Conservation (phyloP, 2,113 vertebrate species). For the Machaerirhynchus nigripectus region DNA sequence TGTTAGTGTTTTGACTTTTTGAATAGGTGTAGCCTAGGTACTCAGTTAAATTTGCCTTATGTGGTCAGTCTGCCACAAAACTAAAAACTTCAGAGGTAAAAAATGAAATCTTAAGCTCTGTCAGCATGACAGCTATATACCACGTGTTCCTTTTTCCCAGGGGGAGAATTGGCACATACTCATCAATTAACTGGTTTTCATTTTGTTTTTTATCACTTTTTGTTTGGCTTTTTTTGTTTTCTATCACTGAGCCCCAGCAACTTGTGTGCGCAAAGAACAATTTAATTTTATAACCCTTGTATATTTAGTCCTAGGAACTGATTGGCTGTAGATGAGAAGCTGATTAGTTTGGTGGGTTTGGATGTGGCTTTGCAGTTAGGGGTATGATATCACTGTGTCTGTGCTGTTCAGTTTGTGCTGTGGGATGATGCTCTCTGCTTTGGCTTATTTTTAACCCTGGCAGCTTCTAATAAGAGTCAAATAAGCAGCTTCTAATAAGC, state of each 20-base stretch:
- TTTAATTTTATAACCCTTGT: background rate
- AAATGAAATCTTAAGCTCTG: background rate
- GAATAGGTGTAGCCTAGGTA: background rate
- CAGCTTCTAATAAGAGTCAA: conserved; percentile 19
- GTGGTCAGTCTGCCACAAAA: background rate
- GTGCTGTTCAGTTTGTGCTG: background rate
- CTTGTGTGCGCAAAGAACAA: background rate
- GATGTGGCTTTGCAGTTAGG: background rate
- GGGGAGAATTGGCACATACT: background rate
- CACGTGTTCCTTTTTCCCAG: background rate
- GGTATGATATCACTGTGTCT: background rate
- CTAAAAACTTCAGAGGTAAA: background rate
- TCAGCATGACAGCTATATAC: background rate
- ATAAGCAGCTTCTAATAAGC: conserved; percentile 45
- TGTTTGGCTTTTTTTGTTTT: background rate
- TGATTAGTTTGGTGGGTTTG: background rate
- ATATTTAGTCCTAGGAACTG: background rate
- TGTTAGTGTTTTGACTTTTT: background rate
- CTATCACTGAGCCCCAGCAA: background rate
- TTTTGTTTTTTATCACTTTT: background rate
- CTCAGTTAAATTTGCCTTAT: background rate
- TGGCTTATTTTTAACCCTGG: conserved; percentile 45
- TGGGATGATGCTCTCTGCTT: background rate
- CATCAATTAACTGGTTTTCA: background rate
- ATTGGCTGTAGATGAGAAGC: background rate